Evolutionary conservation across 1,140 invertebrate species (phyloP).

Genomic region (Caerostris extrusa): DNA sequence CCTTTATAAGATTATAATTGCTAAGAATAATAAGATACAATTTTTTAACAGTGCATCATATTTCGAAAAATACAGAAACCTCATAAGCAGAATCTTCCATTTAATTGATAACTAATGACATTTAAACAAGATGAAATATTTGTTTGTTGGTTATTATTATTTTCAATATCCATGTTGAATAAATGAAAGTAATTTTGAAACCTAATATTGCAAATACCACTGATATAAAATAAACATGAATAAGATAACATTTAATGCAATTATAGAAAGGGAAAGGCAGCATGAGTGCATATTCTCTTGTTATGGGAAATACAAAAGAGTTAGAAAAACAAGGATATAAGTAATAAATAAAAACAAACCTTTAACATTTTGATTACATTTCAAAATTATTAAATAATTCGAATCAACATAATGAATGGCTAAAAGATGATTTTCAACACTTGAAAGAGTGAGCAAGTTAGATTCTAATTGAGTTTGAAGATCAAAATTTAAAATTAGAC

Average conservation of each 20-base stretch:
- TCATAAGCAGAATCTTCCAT: too few species aligned
- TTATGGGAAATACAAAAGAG: too few species aligned
- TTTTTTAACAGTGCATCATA: too few species aligned
- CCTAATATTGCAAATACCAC: too few species aligned
- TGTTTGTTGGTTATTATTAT: too few species aligned
- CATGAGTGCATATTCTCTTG: too few species aligned
- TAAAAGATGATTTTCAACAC: neutral
- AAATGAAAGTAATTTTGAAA: neutral
- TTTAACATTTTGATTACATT: slow-evolving; percentile 5
- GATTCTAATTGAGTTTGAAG: neutral
- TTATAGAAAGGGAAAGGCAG: neutral
- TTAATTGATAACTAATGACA: too few species aligned
- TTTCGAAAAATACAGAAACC: too few species aligned
- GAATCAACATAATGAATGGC: neutral
- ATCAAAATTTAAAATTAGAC: neutral
- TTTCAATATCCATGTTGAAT: neutral
- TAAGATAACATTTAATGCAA: neutral
- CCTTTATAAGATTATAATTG: too few species aligned
- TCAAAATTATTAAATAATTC: slow-evolving; percentile 15
- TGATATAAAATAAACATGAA: neutral
- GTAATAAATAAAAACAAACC: neutral
- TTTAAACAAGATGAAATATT: too few species aligned
- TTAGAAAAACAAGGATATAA: neutral
- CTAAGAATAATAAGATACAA: too few species aligned
- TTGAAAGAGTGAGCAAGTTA: neutral